phyloP scores from a whole-genome alignment of 2,888 invertebrate genomes.

The Dryococelus australis region DNA sequence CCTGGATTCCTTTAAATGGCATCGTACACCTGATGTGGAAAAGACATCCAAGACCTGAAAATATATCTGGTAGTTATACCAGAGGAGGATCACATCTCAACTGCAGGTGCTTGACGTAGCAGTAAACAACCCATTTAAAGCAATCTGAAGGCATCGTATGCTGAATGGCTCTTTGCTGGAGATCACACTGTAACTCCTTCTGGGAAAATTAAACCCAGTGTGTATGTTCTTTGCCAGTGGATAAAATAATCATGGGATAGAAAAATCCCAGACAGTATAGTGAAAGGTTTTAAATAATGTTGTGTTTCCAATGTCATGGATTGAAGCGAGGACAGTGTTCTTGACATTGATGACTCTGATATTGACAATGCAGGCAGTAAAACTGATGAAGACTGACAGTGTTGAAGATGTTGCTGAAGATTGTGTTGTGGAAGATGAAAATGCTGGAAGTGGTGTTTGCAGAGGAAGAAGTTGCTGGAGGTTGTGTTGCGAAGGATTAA shows the following conservation, averaged over 20 bases:
- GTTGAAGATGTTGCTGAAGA: too few species aligned
- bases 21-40: conserved; percentile 40
- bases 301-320: too few species aligned
- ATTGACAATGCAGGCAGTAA: too few species aligned
- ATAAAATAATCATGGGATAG: conserved; percentile 35
- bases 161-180: conserved; percentile 36
- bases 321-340: too few species aligned
- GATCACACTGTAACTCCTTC: conserved; percentile 29
- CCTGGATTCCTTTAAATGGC: conserved; percentile 40
- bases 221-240: conserved; percentile 30
- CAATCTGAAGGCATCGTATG: conserved; percentile 32
- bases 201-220: conserved; percentile 36
- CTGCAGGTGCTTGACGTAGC: conserved; percentile 40
- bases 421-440: too few species aligned
- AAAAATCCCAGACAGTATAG: too few species aligned
- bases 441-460: too few species aligned
- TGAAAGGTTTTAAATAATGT: too few species aligned
- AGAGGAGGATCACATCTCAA: conserved; percentile 38
- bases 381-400: too few species aligned
- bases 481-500: too few species aligned
- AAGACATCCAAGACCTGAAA: conserved; percentile 23
- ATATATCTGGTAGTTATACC: conserved; percentile 40
- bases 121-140: conserved; percentile 41
- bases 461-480: too few species aligned
- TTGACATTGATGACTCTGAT: too few species aligned